Percentiles rank a stretch among this genome's conserved stretches.
Conservation (phyloP, 1,140 invertebrate species). For the Drosophila tropicalis region DNA sequence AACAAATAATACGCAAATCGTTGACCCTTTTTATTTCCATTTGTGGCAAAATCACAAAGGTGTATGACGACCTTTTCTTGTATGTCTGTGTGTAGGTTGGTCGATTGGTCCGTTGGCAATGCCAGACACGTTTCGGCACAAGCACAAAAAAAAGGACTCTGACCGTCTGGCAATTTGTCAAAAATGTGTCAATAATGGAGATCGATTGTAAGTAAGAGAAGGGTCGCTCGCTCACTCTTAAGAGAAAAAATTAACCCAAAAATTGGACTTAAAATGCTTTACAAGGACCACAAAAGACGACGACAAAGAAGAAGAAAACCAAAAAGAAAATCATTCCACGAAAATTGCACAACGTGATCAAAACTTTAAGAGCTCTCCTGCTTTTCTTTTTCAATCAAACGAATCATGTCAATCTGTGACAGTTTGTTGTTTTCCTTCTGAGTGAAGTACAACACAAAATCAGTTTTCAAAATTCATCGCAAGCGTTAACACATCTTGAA, state of each 20-base stretch:
- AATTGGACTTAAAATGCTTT: constrained; percentile 11
- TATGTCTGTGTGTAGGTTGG: background rate
- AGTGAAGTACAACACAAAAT: too few species aligned
- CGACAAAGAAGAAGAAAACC: background rate
- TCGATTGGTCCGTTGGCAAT: constrained; percentile 42
- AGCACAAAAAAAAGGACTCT: constrained; percentile 41
- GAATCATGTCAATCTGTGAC: background rate
- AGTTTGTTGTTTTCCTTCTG: too few species aligned
- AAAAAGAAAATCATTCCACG: background rate
- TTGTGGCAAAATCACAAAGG: constrained; percentile 53
- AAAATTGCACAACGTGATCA: constrained; percentile 8
- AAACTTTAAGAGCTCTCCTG: background rate
- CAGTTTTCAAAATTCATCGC: too few species aligned
- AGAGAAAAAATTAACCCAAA: constrained; percentile 3
- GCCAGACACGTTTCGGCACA: constrained; percentile 64
- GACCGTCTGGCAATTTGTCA: constrained; percentile 74
- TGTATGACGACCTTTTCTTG: constrained; percentile 47
- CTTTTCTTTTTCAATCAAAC: background rate
- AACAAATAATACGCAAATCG: constrained; percentile 72
- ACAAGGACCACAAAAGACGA: background rate
- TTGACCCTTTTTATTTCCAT: constrained; percentile 60
- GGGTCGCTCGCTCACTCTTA: constrained; percentile 10
- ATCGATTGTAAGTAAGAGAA: constrained; percentile 58
- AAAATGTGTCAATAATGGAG: constrained; percentile 80
- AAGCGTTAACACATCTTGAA: too few species aligned